phyloP scores from a whole-genome alignment of 1,140 invertebrate species.

The Mizuhopecten yessoensis region DNA sequence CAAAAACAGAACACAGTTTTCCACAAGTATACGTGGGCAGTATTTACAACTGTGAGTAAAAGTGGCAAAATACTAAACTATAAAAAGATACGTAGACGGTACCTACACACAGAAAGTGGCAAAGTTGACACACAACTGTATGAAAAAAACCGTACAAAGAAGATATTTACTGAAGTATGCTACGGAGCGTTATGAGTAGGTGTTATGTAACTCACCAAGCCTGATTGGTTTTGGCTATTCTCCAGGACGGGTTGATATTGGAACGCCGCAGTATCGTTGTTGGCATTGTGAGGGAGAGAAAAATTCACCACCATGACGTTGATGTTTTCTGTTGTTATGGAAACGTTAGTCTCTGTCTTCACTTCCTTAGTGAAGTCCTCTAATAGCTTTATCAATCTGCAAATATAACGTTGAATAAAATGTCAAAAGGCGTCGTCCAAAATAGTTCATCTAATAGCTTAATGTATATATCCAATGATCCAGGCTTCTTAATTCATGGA shows the following conservation, averaged over 20 bases:
- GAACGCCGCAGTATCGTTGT: neutral
- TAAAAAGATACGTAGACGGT: no score
- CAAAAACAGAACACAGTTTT: no score
- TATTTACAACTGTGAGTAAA: no score
- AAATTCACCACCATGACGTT: constrained; percentile 67
- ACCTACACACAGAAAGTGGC: neutral
- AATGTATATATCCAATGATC: no score
- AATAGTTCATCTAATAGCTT: no score
- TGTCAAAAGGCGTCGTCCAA: no score
- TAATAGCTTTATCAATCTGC: constrained; percentile 64
- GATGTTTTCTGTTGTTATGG: constrained; percentile 70
- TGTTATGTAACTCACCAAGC: neutral
- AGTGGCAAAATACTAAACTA: no score
- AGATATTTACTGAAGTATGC: no score
- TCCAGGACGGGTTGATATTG: constrained; percentile 46
- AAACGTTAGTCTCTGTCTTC: constrained; percentile 53
- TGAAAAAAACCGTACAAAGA: neutral
- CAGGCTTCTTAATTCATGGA: no score
- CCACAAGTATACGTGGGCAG: no score
- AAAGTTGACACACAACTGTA: neutral
- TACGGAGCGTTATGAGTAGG: neutral
- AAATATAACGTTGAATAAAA: no score
- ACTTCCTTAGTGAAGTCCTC: constrained; percentile 65
- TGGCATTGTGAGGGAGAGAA: constrained; percentile 29
- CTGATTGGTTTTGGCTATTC: neutral